Evolutionary conservation across 2,797 vertebrate genomes (phyloP).

Genomic region (Leptatherina wallacei): DNA sequence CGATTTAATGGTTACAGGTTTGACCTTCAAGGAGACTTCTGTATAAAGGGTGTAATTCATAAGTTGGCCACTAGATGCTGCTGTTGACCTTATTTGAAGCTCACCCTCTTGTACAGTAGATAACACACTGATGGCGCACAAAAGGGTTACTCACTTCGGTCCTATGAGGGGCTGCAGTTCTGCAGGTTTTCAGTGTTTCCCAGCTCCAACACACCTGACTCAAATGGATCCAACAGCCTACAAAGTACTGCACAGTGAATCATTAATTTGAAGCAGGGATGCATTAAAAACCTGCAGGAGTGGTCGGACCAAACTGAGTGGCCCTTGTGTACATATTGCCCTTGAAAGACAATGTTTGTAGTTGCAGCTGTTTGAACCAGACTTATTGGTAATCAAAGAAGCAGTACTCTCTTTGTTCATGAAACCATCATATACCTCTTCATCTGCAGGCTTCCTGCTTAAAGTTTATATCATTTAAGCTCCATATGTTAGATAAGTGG

Average conservation of each 20-base stretch:
- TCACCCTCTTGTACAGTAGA: neutral
- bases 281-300: too few species aligned
- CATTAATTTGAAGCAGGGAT: too few species aligned
- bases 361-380: neutral
- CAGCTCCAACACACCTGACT: too few species aligned
- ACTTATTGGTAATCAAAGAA: neutral
- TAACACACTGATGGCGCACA: too few species aligned
- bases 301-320: too few species aligned
- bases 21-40: neutral
- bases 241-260: too few species aligned
- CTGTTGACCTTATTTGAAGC: neutral
- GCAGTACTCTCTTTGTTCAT: neutral
- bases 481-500: too few species aligned
- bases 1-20: neutral
- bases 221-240: too few species aligned
- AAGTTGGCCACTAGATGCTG: conserved; percentile 35
- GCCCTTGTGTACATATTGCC: neutral
- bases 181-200: too few species aligned
- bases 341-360: too few species aligned
- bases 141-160: too few species aligned
- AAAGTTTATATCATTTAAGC: neutral
- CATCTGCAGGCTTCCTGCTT: neutral
- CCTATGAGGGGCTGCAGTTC: too few species aligned
- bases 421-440: neutral
- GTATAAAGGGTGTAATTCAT: neutral